Conservation (phyloP, 1,140 invertebrate genomes). For the Drosophila littoralis region DNA sequence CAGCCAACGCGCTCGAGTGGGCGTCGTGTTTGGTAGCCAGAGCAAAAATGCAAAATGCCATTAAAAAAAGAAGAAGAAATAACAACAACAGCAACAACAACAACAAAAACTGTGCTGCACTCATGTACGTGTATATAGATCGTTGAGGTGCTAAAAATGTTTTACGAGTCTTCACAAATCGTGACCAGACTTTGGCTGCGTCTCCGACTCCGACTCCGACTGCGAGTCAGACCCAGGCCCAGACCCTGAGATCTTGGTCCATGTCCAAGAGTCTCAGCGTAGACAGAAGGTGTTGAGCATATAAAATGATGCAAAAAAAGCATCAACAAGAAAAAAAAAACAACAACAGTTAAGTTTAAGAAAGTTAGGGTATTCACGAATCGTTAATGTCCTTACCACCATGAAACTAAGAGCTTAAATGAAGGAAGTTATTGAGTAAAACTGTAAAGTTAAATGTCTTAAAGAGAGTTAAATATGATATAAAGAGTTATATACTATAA, state of each 20-base stretch:
- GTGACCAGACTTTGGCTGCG: slow-evolving; percentile 61
- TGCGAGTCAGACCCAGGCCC: slow-evolving; percentile 23
- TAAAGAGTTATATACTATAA: no score
- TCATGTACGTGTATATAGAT: slow-evolving; percentile 65
- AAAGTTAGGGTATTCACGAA: background rate
- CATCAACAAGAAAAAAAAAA: background rate
- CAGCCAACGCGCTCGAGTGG: slow-evolving; percentile 56
- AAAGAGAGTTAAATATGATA: no score
- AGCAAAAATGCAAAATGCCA: slow-evolving; percentile 68
- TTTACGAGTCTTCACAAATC: slow-evolving; percentile 82
- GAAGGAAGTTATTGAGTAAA: no score
- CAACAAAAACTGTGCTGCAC: slow-evolving; percentile 47
- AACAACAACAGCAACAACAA: background rate
- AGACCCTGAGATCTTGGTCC: slow-evolving; percentile 37
- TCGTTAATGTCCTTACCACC: background rate
- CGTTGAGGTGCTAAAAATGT: slow-evolving; percentile 81
- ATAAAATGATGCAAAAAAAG: slow-evolving; percentile 36
- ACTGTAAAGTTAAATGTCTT: no score
- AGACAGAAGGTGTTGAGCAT: slow-evolving; percentile 54
- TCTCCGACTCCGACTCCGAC: slow-evolving; percentile 20
- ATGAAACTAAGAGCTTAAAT: no score
- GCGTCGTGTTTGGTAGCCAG: slow-evolving; percentile 70
- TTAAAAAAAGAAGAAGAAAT: slow-evolving; percentile 52
- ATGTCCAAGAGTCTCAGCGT: slow-evolving; percentile 28
- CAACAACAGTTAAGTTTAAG: background rate